phyloP scores from a whole-genome alignment of 2,888 invertebrate species.

The Melieria omissa region DNA sequence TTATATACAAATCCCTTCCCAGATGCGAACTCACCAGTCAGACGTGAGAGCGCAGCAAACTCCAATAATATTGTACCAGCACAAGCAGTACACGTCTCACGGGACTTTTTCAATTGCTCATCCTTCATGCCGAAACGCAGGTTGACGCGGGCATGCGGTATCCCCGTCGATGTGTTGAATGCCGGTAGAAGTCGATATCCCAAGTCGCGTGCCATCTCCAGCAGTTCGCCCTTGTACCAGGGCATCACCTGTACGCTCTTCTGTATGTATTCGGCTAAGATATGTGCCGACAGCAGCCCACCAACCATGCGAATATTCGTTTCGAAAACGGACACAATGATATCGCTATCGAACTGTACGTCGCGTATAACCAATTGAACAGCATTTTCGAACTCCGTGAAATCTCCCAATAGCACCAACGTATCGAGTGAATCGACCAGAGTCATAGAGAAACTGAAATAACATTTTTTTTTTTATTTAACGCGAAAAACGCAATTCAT shows the following conservation, averaged over 20 bases:
- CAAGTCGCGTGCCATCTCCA: constrained; percentile 91
- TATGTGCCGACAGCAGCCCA: constrained; percentile 92
- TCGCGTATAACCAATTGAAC: constrained; percentile 86
- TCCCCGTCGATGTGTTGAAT: constrained; percentile 97
- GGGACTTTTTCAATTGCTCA: constrained; percentile 76
- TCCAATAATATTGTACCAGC: constrained; percentile 98
- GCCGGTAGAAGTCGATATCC: constrained; percentile 95
- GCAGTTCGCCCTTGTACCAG: constrained; percentile 90
- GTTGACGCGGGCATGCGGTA: constrained; percentile 96
- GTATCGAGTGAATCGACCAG: constrained; percentile 95
- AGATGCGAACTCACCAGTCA: constrained; percentile 72
- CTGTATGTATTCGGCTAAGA: constrained; percentile 85
- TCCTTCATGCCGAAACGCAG: constrained; percentile 84
- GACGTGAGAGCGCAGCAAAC: constrained; percentile 93
- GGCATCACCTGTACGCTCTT: constrained; percentile 77
- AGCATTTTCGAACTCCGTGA: constrained; percentile 93
- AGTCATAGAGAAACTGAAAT: constrained; percentile 92
- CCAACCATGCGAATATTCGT: constrained; percentile 98
- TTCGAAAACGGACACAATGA: constrained; percentile 97
- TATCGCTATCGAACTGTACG: constrained; percentile 92
- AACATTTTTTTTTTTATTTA: no score
- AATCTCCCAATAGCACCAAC: constrained; percentile 89
- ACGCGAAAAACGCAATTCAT: no score
- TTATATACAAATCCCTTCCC: background rate
- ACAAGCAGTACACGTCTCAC: constrained; percentile 97